Conservation (phyloP, 2,797 vertebrate species). For the Poecilia wingei region DNA sequence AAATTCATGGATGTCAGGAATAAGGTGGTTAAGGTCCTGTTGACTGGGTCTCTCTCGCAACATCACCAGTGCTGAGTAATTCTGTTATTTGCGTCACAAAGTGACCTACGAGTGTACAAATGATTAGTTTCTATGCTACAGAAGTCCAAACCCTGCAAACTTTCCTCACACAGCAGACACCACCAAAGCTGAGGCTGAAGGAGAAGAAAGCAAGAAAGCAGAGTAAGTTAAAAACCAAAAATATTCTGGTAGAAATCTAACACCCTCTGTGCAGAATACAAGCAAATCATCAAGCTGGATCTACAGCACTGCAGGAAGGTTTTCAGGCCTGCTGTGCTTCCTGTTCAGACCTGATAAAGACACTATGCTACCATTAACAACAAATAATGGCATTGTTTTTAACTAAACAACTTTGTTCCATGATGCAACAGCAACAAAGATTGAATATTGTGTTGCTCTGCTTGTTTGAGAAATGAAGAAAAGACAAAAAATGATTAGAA, state of each 20-base stretch:
- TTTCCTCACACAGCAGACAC: background rate
- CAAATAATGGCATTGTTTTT: background rate
- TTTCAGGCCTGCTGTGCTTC: background rate
- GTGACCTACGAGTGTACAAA: background rate
- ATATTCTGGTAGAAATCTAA: background rate
- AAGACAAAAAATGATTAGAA: background rate
- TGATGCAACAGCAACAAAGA: background rate
- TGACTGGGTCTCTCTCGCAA: background rate
- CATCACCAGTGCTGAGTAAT: background rate
- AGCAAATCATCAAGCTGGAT: background rate
- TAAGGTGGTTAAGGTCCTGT: too few species aligned
- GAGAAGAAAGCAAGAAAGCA: conserved; percentile 2
- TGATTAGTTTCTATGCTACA: background rate
- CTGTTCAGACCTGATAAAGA: background rate
- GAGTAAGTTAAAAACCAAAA: background rate
- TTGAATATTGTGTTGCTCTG: background rate
- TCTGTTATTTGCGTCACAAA: too few species aligned
- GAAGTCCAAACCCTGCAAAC: background rate
- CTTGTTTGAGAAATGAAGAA: background rate
- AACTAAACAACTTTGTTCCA: background rate
- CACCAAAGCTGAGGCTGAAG: background rate
- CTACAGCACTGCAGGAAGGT: background rate
- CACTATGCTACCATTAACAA: background rate
- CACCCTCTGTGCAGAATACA: background rate
- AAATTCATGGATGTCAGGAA: background rate